Evolutionary conservation across 2,113 vertebrate species (phyloP), one percentile per base, ranked within the genome.

Genomic region (Nothoprocta pentlandii): DNA sequence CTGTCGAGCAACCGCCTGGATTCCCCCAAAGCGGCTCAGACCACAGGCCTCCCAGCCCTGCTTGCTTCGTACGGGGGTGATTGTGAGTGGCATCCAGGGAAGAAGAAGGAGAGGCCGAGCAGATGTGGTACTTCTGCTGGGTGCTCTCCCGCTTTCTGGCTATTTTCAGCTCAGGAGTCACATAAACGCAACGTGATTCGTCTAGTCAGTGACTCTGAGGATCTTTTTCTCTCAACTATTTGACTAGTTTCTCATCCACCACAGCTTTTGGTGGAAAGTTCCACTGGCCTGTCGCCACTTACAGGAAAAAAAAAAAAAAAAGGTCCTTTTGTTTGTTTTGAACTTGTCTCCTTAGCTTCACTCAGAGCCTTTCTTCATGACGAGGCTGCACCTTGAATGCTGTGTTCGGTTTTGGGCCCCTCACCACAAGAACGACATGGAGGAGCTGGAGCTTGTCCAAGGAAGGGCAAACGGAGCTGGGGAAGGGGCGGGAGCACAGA

Each of bases 151-250:
- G 74, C 63, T 66, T 54, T 49, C 30, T 5, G 3, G 44, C 77
- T 85, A 69, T 93, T 95, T 94, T 85, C 81, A 85, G 76, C 54
- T 82, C 10, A 0, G 68, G 79, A 93, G 44, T 90, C 93, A 90
- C 77, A 49, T 54, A 20, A 80, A 36, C 44, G 80, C 62, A 64
- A 78, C 67, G 34, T 7, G 19, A 56, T 54, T 88, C 56, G 69
- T 68, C 90, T 63, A 95, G 82, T 71, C 85, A 85, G 85, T 23
- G 73, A 39, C 46, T 61, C 83, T 88, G 64, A 53, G 46, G 54
- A 83, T 44, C 41, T 63, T 44, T 62, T 69, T 44, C 54, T 74
- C 7, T 59, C 41, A 51, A 70, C 8, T 49, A 13, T 56, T 83
- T 56, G 39, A 46, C 76, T 44, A 16, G 44, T 73, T 83, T 85